phyloP scores from a whole-genome alignment of 2,888 invertebrate species.

The Drosophila buzzatii region DNA sequence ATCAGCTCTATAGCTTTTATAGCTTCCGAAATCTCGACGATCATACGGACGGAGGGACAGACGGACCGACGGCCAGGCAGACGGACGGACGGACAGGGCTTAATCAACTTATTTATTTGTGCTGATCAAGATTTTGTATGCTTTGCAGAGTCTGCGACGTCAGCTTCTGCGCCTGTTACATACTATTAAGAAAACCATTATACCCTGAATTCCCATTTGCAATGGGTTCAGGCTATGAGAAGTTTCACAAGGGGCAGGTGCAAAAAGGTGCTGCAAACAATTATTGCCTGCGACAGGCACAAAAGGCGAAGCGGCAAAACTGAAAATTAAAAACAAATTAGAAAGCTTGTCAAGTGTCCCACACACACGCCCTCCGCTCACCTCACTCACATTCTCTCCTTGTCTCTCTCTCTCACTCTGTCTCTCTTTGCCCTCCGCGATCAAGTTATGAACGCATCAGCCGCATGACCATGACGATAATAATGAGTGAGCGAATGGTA shows the following conservation, averaged over 20 bases:
- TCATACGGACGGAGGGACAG: too few relatives aligned
- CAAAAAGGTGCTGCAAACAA: slow-evolving; percentile 55
- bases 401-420: background rate
- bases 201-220: too few relatives aligned
- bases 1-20: too few relatives aligned
- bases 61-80: too few relatives aligned
- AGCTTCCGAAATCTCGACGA: too few relatives aligned
- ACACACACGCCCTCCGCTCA: background rate
- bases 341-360: slow-evolving; percentile 56
- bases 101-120: too few relatives aligned
- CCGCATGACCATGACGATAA: slow-evolving; percentile 55
- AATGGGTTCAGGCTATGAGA: background rate
- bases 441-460: slow-evolving; percentile 39
- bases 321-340: slow-evolving; percentile 69
- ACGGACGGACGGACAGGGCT: too few relatives aligned
- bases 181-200: too few relatives aligned
- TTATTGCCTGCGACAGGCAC: slow-evolving; percentile 48
- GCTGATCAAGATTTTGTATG: too few relatives aligned
- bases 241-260: slow-evolving; percentile 46
- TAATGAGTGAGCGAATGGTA: slow-evolving; percentile 54
- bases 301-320: slow-evolving; percentile 48
- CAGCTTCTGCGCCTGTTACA: too few relatives aligned
- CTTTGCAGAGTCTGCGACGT: too few relatives aligned
- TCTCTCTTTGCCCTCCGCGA: background rate
- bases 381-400: accelerated